Conservation (phyloP, 2,888 invertebrate species). For the Mimumesa dahlbomi region DNA sequence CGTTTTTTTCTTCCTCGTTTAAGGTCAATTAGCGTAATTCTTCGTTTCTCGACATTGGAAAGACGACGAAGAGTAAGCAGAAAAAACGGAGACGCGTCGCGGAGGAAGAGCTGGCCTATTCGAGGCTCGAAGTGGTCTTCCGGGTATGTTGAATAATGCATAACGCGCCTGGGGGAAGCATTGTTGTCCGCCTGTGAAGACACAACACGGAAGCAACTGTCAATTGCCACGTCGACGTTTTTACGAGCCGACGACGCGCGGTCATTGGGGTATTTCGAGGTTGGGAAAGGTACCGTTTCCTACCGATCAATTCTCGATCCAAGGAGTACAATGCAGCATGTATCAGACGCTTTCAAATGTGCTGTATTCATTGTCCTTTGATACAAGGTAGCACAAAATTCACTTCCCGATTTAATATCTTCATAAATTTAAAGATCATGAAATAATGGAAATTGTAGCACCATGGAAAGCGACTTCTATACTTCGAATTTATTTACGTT, state of each 20-base stretch:
- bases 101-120: slow-evolving; percentile 37
- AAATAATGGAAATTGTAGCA: no score
- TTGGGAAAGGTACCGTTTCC: slow-evolving; percentile 17
- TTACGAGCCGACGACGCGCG: slow-evolving; percentile 50
- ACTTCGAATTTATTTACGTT: no score
- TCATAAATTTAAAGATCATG: no score
- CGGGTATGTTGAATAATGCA: slow-evolving; percentile 64
- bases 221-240: slow-evolving; percentile 61
- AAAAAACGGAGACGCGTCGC: slow-evolving; percentile 9
- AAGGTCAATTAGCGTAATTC: slow-evolving; percentile 43
- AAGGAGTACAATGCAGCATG: no score
- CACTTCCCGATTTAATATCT: no score
- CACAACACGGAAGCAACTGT: slow-evolving; percentile 55
- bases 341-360: no score
- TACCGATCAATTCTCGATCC: slow-evolving; percentile 18
- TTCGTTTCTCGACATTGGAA: slow-evolving; percentile 18
- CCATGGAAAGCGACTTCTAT: no score
- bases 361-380: no score
- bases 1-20: neutral
- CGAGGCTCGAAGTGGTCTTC: slow-evolving; percentile 46
- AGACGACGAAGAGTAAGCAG: slow-evolving; percentile 9
- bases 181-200: slow-evolving; percentile 51
- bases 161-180: slow-evolving; percentile 50
- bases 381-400: no score
- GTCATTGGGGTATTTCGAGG: slow-evolving; percentile 34